Conservation (phyloP, 2,888 invertebrate species). For the Ferrisia virgata region DNA sequence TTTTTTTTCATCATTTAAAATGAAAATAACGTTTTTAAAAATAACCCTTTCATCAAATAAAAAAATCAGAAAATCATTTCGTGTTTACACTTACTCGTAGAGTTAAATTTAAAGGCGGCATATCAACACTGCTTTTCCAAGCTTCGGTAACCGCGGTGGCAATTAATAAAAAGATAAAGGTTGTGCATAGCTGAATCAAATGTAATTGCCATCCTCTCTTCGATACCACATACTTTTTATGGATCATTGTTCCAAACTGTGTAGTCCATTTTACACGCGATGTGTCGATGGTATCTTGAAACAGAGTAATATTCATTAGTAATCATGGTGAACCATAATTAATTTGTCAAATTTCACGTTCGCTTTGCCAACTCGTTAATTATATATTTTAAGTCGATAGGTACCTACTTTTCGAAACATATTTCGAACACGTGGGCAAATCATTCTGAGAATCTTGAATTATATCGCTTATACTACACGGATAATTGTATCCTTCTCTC, state of each 20-base stretch:
- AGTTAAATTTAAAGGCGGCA: constrained; percentile 59
- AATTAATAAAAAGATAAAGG: constrained; percentile 63
- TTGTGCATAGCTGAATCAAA: constrained; percentile 66
- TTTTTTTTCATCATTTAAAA: no score
- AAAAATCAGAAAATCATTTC: no score
- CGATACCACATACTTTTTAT: constrained; percentile 64
- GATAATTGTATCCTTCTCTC: not conserved
- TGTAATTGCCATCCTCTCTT: constrained; percentile 67
- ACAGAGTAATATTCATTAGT: not conserved
- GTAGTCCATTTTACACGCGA: constrained; percentile 2
- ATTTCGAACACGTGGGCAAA: not conserved
- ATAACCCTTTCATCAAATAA: no score
- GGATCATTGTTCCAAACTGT: constrained; percentile 65
- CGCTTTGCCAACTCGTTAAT: no score
- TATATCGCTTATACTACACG: not conserved
- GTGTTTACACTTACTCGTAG: constrained; percentile 55
- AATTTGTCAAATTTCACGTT: no score
- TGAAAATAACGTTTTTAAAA: no score
- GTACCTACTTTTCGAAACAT: not conserved
- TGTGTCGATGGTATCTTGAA: constrained; percentile 2
- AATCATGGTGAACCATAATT: no score
- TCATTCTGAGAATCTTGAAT: not conserved
- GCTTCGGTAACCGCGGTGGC: constrained; percentile 63
- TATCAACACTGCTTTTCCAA: constrained; percentile 55
- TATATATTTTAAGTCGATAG: no score